Evolutionary conservation across 2,888 invertebrate species (phyloP).

Genomic region (Gerris lacustris): DNA sequence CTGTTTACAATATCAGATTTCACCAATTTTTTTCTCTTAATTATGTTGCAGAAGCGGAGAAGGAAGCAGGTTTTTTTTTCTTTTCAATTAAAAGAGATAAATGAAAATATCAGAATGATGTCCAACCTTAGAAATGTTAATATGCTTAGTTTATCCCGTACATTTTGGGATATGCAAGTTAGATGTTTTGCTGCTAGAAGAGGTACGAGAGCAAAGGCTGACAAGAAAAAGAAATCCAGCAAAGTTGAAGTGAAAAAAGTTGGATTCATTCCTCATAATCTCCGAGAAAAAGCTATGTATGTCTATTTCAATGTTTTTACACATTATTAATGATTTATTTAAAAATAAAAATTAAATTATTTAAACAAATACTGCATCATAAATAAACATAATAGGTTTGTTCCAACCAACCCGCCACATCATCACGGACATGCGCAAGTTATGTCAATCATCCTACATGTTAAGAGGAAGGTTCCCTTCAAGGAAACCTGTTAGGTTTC

Average conservation of each 20-base stretch:
- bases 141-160: too few species aligned
- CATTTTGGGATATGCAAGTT: slow-evolving; percentile 15
- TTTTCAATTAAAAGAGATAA: neutral
- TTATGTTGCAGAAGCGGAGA: neutral
- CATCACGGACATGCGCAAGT: too few species aligned
- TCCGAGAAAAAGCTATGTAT: slow-evolving; percentile 39
- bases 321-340: neutral
- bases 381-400: too few species aligned
- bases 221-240: slow-evolving; percentile 52
- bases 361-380: too few species aligned
- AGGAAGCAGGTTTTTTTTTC: neutral
- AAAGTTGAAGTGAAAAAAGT: slow-evolving; percentile 63
- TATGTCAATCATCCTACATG: too few species aligned
- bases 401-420: too few species aligned
- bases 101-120: too few species aligned
- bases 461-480: too few species aligned
- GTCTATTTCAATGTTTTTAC: neutral
- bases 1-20: too few species aligned
- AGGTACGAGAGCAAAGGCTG: slow-evolving; percentile 63
- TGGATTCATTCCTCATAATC: slow-evolving; percentile 58
- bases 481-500: too few species aligned
- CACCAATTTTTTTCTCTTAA: too few species aligned
- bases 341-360: slow-evolving; percentile 1
- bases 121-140: too few species aligned
- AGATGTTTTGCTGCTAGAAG: slow-evolving; percentile 61